Evolutionary conservation across 2,113 vertebrate species (phyloP).

Genomic region (Mirza zaza): DNA sequence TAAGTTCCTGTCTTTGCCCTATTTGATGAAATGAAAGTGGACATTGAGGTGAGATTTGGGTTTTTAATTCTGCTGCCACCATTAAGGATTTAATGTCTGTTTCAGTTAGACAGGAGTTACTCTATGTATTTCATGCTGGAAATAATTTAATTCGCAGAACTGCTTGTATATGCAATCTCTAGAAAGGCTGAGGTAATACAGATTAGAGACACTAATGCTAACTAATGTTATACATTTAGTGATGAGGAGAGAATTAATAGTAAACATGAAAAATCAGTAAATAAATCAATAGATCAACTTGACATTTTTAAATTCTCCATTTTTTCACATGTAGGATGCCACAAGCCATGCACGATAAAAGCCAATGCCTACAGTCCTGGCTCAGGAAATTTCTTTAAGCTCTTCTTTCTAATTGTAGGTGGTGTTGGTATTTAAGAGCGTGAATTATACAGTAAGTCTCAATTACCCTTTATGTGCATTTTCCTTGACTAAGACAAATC

Average conservation of each 20-base stretch:
- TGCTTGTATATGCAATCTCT: neutral
- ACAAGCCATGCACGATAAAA: neutral
- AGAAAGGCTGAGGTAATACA: neutral
- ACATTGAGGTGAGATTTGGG: neutral
- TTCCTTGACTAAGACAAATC: neutral
- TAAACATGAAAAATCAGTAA: neutral
- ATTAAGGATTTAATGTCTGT: neutral
- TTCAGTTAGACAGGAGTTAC: neutral
- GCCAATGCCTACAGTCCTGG: accelerated
- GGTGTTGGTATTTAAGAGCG: neutral
- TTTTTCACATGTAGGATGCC: neutral
- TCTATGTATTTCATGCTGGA: neutral
- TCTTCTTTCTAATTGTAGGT: neutral
- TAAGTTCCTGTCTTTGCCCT: neutral
- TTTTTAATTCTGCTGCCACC: neutral
- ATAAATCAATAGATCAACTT: neutral
- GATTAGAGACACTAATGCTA: neutral
- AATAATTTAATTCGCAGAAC: neutral
- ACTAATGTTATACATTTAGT: neutral
- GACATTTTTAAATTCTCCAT: neutral
- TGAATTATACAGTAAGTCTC: neutral
- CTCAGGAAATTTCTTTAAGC: neutral
- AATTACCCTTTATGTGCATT: neutral
- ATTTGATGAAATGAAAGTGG: neutral
- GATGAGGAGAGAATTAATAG: neutral